These are phyloP conservation scores for Cebidichthys violaceus DNA, from an alignment of 2,113 vertebrate genomes.

Conservation along the genomic window DNA sequence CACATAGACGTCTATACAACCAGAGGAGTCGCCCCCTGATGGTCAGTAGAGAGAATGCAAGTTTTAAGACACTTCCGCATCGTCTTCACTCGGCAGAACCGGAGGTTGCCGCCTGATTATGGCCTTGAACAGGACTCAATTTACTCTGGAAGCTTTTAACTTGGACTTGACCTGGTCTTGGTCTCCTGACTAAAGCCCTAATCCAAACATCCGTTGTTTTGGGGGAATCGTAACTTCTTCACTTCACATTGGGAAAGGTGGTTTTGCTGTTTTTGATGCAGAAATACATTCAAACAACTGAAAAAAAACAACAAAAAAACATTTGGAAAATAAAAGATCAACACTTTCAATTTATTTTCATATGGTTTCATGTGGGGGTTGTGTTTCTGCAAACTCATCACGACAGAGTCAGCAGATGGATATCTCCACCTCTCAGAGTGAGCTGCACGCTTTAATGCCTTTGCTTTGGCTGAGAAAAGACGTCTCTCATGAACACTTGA, in stretches of 20 bases:
- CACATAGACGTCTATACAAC: too few relatives aligned
- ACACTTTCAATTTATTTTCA: neutral
- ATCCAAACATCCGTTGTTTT: neutral
- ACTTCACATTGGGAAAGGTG: conserved; percentile 6
- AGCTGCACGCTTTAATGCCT: neutral
- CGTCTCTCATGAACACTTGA: conserved; percentile 7
- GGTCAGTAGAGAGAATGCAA: too few relatives aligned
- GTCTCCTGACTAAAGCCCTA: neutral
- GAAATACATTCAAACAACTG: neutral
- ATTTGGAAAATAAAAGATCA: neutral
- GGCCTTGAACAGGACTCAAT: neutral
- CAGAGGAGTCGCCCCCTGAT: too few relatives aligned
- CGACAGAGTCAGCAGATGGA: conserved; percentile 1
- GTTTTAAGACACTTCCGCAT: too few relatives aligned
- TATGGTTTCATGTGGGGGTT: neutral
- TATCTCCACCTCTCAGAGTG: neutral
- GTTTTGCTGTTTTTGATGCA: conserved; percentile 23
- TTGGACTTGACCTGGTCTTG: neutral
- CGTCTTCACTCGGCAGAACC: too few relatives aligned
- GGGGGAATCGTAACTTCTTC: neutral
- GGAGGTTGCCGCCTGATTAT: too few relatives aligned
- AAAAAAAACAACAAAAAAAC: neutral
- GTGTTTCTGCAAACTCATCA: neutral
- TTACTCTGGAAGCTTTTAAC: too few relatives aligned
- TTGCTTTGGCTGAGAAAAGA: conserved; percentile 20